phyloP scores from a whole-genome alignment of 2,797 vertebrate genomes.

The Melanotaenia nigrans region DNA sequence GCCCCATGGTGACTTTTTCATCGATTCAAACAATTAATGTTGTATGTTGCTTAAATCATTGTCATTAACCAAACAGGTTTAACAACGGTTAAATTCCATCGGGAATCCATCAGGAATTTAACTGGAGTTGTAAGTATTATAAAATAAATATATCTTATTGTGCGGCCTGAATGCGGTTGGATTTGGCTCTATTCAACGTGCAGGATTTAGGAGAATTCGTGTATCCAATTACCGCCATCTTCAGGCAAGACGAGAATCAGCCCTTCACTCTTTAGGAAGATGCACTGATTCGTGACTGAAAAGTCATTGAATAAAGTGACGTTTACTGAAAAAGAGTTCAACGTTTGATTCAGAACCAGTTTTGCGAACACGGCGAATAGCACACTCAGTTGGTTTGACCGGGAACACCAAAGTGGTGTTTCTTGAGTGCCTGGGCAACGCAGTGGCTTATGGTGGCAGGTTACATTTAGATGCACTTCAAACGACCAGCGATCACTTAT shows the following conservation, averaged over 20 bases:
- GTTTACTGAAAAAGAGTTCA: background rate
- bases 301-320: slow-evolving; percentile 17
- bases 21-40: slow-evolving; percentile 20
- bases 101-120: slow-evolving; percentile 35
- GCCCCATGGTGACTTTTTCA: background rate
- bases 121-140: slow-evolving; percentile 12
- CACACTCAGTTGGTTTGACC: slow-evolving; percentile 25
- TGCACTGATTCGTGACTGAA: slow-evolving; percentile 68
- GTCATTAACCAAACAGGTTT: slow-evolving; percentile 2
- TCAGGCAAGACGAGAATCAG: slow-evolving; percentile 72
- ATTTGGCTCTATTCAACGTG: slow-evolving; percentile 43
- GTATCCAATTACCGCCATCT: slow-evolving; percentile 84
- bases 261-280: slow-evolving; percentile 33
- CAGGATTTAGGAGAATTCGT: slow-evolving; percentile 45
- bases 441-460: slow-evolving; percentile 23
- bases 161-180: slow-evolving; percentile 21
- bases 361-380: slow-evolving; percentile 1
- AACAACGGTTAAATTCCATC: slow-evolving; percentile 6
- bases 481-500: slow-evolving; percentile 26
- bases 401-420: background rate
- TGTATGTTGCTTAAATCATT: slow-evolving; percentile 16
- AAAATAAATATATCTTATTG: slow-evolving; percentile 34
- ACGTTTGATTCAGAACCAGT: background rate
- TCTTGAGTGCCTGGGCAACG: slow-evolving; percentile 24
- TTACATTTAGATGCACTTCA: slow-evolving; percentile 20